These are phyloP conservation scores for Drosophila ficusphila DNA, from an alignment of 1,140 invertebrate genomes.

Conservation along the genomic window DNA sequence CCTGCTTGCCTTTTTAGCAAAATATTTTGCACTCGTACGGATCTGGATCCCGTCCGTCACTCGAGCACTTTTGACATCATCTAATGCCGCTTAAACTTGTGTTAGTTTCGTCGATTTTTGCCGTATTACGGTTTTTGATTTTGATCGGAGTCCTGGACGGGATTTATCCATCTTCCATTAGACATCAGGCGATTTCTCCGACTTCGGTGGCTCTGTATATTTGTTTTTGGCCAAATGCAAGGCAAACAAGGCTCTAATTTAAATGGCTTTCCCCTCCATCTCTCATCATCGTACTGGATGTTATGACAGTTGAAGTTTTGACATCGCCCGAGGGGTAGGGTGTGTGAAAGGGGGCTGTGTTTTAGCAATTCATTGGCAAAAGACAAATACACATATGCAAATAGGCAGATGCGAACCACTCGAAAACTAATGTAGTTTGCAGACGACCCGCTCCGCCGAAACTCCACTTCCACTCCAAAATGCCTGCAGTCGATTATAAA, in stretches of 20 bases:
- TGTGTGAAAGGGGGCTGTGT: constrained; percentile 21
- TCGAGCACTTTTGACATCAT: constrained; percentile 22
- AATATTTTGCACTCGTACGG: constrained; percentile 30
- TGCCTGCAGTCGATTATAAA: constrained; percentile 74
- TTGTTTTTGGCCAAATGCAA: constrained; percentile 77
- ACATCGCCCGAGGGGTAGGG: constrained; percentile 21
- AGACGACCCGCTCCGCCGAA: constrained; percentile 20
- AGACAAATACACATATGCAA: constrained; percentile 80
- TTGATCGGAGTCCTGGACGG: constrained; percentile 7
- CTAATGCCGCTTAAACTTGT: constrained; percentile 21
- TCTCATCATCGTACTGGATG: constrained; percentile 54
- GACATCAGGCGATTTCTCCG: neutral
- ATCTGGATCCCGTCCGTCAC: constrained; percentile 2
- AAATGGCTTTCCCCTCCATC: constrained; percentile 63
- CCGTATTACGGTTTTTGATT: constrained; percentile 22
- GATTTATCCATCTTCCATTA: neutral
- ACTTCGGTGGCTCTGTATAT: constrained; percentile 34
- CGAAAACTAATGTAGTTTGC: constrained; percentile 76
- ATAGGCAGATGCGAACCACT: constrained; percentile 65
- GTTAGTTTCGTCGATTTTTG: constrained; percentile 19
- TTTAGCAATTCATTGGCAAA: constrained; percentile 80
- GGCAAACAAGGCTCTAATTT: constrained; percentile 74
- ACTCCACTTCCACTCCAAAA: constrained; percentile 36
- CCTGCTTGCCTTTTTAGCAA: constrained; percentile 15
- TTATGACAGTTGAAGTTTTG: constrained; percentile 81